Base-by-base conservation (phyloP, 2,113 vertebrate genomes). In the Struthidea cinerea region DNA sequence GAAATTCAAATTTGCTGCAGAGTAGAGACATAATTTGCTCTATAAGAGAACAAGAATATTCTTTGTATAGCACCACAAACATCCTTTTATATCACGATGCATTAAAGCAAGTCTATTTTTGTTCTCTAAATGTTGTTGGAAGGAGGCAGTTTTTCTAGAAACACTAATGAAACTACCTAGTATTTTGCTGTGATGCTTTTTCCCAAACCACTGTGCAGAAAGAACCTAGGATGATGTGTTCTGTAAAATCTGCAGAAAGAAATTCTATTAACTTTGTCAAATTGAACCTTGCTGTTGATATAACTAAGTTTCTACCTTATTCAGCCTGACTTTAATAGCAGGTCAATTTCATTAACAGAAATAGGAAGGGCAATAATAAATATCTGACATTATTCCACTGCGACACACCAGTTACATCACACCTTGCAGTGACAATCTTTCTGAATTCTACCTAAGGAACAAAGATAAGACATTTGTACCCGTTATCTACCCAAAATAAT, bases 1-100 rank as follows among this genome's bases (percentile, higher is more conserved):
- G 61, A 96, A 97, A 94, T 93, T 94, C 41, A 95, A 88, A 95
- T 96, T 90, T 85, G 46, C n/a, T 84, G 46, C 46, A 83, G 46
- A 64, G 26, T 28, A 60, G 47, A 93, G 37, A 11, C 44, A 53
- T 49, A 37, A 93, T 91, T 93, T 94, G 7, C 42, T 85, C n/a
- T 73, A 4, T 28, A 87, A 85, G 37, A 73, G 37, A 65, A 80
- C 61, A 76, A 52, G 53, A 85, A 69, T 41, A 8, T 57, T 61
- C 41, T 83, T 68, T 73, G 28, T 19, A 46, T 16, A 90, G 41
- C 18, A 76, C 10, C 23, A 74, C 37, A 87, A 93, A 85, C n/a
- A 63, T 32, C 5, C 5, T 67, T 92, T 56, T 82, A 30, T 39
- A 39, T 63, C 65, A 71, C 0, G 0, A 44, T 3, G 10, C 18